phyloP scores from a whole-genome alignment of 2,113 vertebrate genomes.

The Synodontis membranacea region DNA sequence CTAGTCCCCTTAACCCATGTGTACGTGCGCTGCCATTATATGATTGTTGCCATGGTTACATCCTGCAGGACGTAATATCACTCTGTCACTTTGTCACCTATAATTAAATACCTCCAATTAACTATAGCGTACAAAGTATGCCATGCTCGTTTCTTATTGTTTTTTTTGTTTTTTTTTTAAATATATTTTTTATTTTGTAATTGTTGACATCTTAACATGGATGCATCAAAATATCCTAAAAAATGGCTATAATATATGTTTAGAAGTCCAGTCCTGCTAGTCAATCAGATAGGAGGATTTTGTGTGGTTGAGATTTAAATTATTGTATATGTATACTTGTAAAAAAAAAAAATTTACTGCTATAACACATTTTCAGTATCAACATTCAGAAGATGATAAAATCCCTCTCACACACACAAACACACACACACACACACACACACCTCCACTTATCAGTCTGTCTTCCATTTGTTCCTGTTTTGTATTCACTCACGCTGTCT shows the following conservation, averaged over 20 bases:
- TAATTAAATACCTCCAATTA: background rate
- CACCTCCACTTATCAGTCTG: constrained; percentile 6
- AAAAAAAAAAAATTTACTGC: background rate
- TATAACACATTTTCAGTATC: background rate
- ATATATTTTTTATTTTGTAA: background rate
- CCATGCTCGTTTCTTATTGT: background rate
- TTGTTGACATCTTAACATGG: background rate
- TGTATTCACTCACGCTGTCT: constrained; percentile 25
- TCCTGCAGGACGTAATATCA: background rate
- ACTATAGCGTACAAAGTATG: background rate
- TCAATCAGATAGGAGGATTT: background rate
- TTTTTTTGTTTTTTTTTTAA: background rate
- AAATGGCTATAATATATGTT: background rate
- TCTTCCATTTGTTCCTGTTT: constrained; percentile 35
- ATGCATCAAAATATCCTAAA: background rate
- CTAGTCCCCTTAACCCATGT: background rate
- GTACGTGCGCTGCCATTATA: background rate
- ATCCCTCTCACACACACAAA: background rate
- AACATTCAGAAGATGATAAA: background rate
- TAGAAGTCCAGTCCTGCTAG: background rate
- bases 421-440: constrained; percentile 6
- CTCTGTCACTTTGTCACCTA: background rate
- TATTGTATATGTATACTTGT: background rate
- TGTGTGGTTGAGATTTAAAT: background rate
- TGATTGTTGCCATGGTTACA: background rate